phyloP scores from a whole-genome alignment of 2,113 vertebrate genomes.

The Pagrus major region DNA sequence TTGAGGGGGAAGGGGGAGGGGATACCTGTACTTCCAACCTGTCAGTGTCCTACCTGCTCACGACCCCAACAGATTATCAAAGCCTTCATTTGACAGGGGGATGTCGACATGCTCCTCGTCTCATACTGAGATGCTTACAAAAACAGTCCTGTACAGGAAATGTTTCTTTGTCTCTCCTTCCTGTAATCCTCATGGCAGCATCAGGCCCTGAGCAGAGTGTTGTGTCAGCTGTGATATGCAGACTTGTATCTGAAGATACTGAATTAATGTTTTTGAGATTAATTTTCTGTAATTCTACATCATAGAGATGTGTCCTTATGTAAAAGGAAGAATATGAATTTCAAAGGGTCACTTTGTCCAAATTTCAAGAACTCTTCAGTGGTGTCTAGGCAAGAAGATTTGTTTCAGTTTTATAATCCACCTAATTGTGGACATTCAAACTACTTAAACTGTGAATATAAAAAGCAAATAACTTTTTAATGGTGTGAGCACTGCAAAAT shows the following conservation, averaged over 20 bases:
- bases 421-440: neutral
- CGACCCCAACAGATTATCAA: conserved; percentile 51
- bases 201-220: neutral
- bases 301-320: neutral
- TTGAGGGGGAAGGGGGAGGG: conserved; percentile 5
- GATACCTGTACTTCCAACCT: conserved; percentile 40
- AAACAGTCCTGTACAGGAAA: conserved; percentile 37
- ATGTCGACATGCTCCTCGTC: conserved; percentile 9
- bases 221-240: conserved; percentile 19
- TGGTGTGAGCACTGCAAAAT: neutral
- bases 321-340: neutral
- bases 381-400: neutral
- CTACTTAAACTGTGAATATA: neutral
- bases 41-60: conserved; percentile 55
- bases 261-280: neutral
- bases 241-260: neutral
- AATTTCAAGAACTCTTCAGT: neutral
- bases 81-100: conserved; percentile 63
- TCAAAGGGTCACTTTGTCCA: neutral
- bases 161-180: conserved; percentile 2
- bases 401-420: neutral
- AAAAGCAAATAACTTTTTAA: neutral
- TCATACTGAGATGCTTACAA: conserved; percentile 9
- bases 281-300: neutral
- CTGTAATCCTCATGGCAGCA: neutral